These are phyloP conservation scores for Tragelaphus strepsiceros DNA, from an alignment of 2,113 vertebrate species.

Conservation along the genomic window DNA sequence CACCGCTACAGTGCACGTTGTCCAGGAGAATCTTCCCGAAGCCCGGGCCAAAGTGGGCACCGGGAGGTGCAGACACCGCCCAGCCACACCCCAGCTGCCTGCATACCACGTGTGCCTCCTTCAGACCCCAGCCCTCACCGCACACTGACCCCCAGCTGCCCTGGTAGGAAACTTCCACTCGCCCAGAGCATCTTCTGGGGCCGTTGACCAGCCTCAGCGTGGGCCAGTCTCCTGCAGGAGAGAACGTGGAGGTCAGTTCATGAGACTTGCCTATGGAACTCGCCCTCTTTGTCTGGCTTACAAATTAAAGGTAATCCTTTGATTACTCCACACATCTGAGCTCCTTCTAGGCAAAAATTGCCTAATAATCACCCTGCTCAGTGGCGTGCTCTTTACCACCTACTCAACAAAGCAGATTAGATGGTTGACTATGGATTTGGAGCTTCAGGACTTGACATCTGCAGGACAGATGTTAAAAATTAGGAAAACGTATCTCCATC, in stretches of 20 bases:
- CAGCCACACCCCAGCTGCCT: conserved; percentile 48
- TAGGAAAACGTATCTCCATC: background rate
- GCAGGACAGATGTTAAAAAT: background rate
- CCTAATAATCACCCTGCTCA: background rate
- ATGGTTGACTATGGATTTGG: background rate
- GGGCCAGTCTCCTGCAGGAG: background rate
- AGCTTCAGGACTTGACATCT: background rate
- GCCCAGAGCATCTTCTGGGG: conserved; percentile 61
- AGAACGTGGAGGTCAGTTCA: background rate
- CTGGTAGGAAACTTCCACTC: conserved; percentile 56
- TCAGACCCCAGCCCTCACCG: conserved; percentile 52
- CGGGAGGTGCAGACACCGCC: background rate
- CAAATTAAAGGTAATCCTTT: background rate
- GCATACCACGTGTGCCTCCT: conserved; percentile 30
- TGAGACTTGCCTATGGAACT: background rate
- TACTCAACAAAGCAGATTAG: background rate
- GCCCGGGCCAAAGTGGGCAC: conserved; percentile 44
- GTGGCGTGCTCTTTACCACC: background rate
- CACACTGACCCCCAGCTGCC: conserved; percentile 50
- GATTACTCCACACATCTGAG: background rate
- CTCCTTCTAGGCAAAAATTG: no score
- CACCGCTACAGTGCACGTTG: conserved; percentile 52
- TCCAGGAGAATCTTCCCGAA: conserved; percentile 60
- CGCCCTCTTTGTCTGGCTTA: background rate
- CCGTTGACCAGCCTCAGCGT: conserved; percentile 26